Base-by-base conservation (phyloP, 2,113 vertebrate genomes). In the Pavo muticus region DNA sequence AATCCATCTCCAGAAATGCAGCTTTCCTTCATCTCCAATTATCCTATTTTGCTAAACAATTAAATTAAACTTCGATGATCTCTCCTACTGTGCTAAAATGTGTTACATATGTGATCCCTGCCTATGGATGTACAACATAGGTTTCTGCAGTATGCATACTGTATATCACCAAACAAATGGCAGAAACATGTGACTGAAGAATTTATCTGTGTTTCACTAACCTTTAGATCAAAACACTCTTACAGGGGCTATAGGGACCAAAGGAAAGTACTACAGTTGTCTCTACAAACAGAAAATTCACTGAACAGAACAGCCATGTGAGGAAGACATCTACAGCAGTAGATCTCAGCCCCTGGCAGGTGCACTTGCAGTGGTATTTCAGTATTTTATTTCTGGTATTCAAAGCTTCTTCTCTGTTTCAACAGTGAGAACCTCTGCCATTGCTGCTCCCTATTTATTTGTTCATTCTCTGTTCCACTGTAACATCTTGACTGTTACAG, bases 331-430 rank as follows among this genome's bases (percentile, higher is more conserved):
- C 37, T 45, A 20, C 10, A 52, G 63, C 35, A 73, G 63, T n/a
- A 84, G 67, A 64, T 90, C 57, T 78, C 73, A 60, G 82, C 79
- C 76, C 11, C 18, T 86, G 88, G 69, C 86, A 92, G 71, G 86
- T 86, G 75, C 76, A 59, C 21, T 90, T 73, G 68, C 24, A 7
- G 24, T 84, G 47, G 32, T 64, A 81, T 93, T 90, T 78, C 87
- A 77, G 71, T 67, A 45, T 88, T 95, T 96, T 20, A 32, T 77
- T 91, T 94, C 72, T 95, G 82, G 72, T 91, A 91, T 94, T 89
- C 29, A 11, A 44, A 73, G 39, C 78, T 76, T 42, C 60, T 92
- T 87, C 30, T 54, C 50, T 85, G 42, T 74, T 54, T 29, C 25
- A 37, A 60, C n/a, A 47, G 5, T 59, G 67, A 88, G 79, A 81